Conservation (phyloP, 2,797 vertebrate species). For the Onychomys torridus region DNA sequence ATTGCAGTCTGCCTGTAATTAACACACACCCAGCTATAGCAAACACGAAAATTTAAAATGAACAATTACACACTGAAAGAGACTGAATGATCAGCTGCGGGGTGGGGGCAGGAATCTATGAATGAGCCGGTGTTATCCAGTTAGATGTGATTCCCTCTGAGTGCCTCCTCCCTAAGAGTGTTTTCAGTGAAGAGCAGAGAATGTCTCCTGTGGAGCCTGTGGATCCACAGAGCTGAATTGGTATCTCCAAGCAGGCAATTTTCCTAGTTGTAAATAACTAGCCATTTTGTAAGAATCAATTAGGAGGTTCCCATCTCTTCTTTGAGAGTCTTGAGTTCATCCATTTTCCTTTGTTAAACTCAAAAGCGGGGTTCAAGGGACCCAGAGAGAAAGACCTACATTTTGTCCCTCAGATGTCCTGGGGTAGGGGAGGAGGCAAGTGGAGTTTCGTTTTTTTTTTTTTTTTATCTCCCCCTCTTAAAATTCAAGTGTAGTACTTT, state of each 20-base stretch:
- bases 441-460: background rate
- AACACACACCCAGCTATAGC: slow-evolving; percentile 71
- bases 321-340: slow-evolving; percentile 51
- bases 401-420: slow-evolving; percentile 28
- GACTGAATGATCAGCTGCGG: background rate
- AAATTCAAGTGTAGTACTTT: slow-evolving; percentile 16
- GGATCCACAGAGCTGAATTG: slow-evolving; percentile 22
- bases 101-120: slow-evolving; percentile 55
- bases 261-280: slow-evolving; percentile 74
- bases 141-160: background rate
- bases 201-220: background rate
- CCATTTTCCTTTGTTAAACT: slow-evolving; percentile 68
- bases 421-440: background rate
- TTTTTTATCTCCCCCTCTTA: slow-evolving; percentile 28
- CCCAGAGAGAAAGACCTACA: slow-evolving; percentile 47
- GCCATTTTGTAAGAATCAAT: slow-evolving; percentile 66
- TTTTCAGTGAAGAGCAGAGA: background rate
- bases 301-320: slow-evolving; percentile 61
- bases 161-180: background rate
- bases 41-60: slow-evolving; percentile 70
- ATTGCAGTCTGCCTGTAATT: slow-evolving; percentile 75
- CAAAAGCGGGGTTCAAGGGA: slow-evolving; percentile 28
- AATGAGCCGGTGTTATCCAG: slow-evolving; percentile 47
- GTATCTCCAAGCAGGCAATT: slow-evolving; percentile 61
- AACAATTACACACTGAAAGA: slow-evolving; percentile 74